These are phyloP conservation scores for Bembecia ichneumoniformis DNA, from an alignment of 2,888 invertebrate species.

Conservation along the genomic window DNA sequence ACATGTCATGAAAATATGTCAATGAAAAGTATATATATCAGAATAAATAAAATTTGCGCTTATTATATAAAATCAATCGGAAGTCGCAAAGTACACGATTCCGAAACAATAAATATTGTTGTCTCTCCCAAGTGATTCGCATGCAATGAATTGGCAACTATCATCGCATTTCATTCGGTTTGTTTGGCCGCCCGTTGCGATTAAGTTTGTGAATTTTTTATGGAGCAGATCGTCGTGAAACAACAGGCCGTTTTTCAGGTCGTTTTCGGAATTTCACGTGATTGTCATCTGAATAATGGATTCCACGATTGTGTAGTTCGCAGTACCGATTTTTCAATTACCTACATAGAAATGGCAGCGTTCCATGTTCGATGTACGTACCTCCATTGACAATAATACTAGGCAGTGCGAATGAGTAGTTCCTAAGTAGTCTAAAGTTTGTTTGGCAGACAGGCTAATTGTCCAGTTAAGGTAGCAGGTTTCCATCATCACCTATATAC, in stretches of 20 bases:
- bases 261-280: slow-evolving; percentile 63
- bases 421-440: too few species aligned
- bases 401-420: too few species aligned
- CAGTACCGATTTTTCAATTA: slow-evolving; percentile 62
- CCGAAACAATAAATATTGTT: neutral
- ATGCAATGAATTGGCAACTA: neutral
- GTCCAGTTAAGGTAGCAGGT: too few species aligned
- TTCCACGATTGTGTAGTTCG: slow-evolving; percentile 40
- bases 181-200: slow-evolving; percentile 51
- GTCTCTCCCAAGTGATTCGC: neutral
- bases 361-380: slow-evolving; percentile 10
- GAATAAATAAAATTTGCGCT: too few species aligned
- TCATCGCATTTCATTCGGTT: slow-evolving; percentile 14
- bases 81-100: too few species aligned
- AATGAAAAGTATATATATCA: too few species aligned
- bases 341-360: slow-evolving; percentile 50
- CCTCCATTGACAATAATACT: neutral
- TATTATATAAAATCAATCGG: too few species aligned
- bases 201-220: slow-evolving; percentile 64
- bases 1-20: too few species aligned
- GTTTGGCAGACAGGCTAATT: too few species aligned
- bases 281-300: slow-evolving; percentile 66
- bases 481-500: too few species aligned
- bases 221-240: slow-evolving; percentile 49
- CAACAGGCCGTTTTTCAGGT: slow-evolving; percentile 59